These are phyloP conservation scores for Hydroisotoma schaefferi DNA, from an alignment of 2,888 invertebrate species.

Conservation along the genomic window DNA sequence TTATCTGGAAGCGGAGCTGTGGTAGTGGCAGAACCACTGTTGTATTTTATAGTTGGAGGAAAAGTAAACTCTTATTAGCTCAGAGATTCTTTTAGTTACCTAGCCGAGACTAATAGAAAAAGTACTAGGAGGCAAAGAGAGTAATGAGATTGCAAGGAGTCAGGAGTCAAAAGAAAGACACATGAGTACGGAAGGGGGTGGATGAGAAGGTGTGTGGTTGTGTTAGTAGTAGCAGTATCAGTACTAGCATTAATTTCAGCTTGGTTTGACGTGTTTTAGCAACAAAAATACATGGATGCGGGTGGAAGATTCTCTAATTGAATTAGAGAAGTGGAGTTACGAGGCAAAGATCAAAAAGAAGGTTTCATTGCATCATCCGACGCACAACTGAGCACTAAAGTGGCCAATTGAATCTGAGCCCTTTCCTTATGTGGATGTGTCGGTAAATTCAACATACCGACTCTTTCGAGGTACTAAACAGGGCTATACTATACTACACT, in stretches of 20 bases:
- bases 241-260: background rate
- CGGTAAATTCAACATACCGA: too few species aligned
- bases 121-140: conserved; percentile 11
- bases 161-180: background rate
- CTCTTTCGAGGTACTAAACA: too few species aligned
- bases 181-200: background rate
- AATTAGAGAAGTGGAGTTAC: conserved; percentile 48
- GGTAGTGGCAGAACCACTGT: too few species aligned
- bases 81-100: conserved; percentile 21
- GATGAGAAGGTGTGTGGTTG: conserved; percentile 6
- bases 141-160: conserved; percentile 11
- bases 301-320: conserved; percentile 40
- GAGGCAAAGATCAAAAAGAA: conserved; percentile 47
- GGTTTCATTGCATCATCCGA: conserved; percentile 47
- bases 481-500: too few species aligned
- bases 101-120: conserved; percentile 11
- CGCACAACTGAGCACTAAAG: conserved; percentile 46
- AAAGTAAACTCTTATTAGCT: conserved; percentile 17
- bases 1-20: conserved; percentile 12
- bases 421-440: conserved; percentile 7
- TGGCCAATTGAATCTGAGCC: conserved; percentile 46
- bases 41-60: conserved; percentile 23
- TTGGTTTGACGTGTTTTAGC: background rate
- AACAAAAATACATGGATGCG: conserved; percentile 12
- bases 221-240: background rate